phyloP scores from a whole-genome alignment of 2,888 invertebrate species.

The Mimumesa dahlbomi region DNA sequence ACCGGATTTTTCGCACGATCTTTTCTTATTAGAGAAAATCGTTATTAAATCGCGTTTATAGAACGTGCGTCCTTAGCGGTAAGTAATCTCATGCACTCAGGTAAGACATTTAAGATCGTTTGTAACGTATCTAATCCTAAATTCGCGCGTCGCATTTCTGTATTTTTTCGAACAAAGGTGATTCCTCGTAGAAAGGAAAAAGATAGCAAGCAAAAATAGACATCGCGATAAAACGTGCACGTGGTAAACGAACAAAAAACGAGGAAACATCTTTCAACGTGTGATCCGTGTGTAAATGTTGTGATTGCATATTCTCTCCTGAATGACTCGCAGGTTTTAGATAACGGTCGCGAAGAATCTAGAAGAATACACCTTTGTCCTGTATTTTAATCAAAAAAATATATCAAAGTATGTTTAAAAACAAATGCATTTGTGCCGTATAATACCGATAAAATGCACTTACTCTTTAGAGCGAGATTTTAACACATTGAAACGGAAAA shows the following conservation, averaged over 20 bases:
- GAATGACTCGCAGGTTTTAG: too few relatives aligned
- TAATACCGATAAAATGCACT: too few relatives aligned
- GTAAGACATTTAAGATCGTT: slow-evolving; percentile 10
- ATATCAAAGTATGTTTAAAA: too few relatives aligned
- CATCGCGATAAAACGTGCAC: too few relatives aligned
- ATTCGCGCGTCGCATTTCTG: neutral
- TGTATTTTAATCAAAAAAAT: too few relatives aligned
- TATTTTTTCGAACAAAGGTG: neutral
- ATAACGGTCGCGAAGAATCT: too few relatives aligned
- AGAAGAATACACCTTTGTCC: too few relatives aligned
- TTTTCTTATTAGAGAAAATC: neutral
- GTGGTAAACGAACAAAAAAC: too few relatives aligned
- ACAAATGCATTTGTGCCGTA: too few relatives aligned
- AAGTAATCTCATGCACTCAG: slow-evolving; percentile 29
- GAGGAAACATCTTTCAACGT: neutral
- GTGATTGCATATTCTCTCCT: too few relatives aligned
- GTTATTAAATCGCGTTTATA: neutral
- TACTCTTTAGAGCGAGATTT: too few relatives aligned
- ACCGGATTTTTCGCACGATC: neutral
- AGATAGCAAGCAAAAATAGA: neutral
- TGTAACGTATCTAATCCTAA: too few relatives aligned
- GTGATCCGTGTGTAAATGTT: neutral
- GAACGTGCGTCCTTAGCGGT: slow-evolving; percentile 21
- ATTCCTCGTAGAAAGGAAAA: neutral
- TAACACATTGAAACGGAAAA: neutral